A percentile compares a stretch with the other conserved stretches of the same genome.
phyloP scores from a whole-genome alignment of 2,113 vertebrate genomes.

The Meles meles region DNA sequence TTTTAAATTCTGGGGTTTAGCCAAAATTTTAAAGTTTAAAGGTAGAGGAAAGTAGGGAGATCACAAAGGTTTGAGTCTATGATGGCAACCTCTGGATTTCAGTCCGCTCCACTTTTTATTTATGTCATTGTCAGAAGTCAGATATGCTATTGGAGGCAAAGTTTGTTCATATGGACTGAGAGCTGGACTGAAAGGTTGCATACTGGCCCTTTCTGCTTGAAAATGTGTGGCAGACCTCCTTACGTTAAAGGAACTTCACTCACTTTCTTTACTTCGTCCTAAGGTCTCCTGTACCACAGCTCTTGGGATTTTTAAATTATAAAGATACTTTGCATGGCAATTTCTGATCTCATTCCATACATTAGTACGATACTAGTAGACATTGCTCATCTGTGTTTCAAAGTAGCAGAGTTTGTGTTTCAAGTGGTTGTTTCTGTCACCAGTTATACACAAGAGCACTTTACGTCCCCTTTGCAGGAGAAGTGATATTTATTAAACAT shows the following conservation, averaged over 20 bases:
- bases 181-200: neutral
- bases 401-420: neutral
- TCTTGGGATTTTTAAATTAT: neutral
- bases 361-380: neutral
- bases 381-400: neutral
- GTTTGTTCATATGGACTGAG: accelerated
- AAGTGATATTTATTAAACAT: neutral
- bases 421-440: neutral
- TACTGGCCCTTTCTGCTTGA: neutral
- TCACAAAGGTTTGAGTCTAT: neutral
- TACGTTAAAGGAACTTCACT: neutral
- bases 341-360: neutral
- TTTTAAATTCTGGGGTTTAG: conserved; percentile 42
- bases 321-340: neutral
- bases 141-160: neutral
- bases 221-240: too few relatives aligned
- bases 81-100: neutral
- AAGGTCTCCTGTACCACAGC: neutral
- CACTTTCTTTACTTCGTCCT: neutral
- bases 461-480: neutral
- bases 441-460: neutral
- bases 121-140: neutral
- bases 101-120: neutral
- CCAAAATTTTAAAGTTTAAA: conserved; percentile 57
- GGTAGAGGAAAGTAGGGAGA: neutral